phyloP scores from a whole-genome alignment of 2,888 invertebrate species.

The Xestobium rufovillosum region DNA sequence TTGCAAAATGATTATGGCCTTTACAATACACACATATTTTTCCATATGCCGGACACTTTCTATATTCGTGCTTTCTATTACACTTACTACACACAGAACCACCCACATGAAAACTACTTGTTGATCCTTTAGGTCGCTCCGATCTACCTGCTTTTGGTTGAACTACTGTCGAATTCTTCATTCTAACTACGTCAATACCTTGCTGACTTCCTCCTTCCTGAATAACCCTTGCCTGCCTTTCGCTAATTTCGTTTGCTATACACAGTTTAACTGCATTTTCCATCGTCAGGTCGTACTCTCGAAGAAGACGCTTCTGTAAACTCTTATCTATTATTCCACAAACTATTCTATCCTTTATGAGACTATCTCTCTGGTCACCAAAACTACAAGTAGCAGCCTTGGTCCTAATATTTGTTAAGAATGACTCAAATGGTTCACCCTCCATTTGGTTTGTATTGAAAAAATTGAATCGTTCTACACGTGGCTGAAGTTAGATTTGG shows the following conservation, averaged over 20 bases:
- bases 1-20: slow-evolving; percentile 17
- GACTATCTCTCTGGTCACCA: slow-evolving; percentile 20
- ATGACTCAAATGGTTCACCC: slow-evolving; percentile 22
- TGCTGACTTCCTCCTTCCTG: too few relatives aligned
- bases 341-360: slow-evolving; percentile 25
- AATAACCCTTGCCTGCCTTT: slow-evolving; percentile 14
- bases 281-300: slow-evolving; percentile 21
- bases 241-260: slow-evolving; percentile 20
- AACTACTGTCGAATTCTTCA: slow-evolving; percentile 7
- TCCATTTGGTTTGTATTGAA: slow-evolving; percentile 15
- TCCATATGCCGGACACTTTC: slow-evolving; percentile 19
- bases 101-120: background rate
- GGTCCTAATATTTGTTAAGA: slow-evolving; percentile 23
- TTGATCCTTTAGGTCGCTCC: background rate
- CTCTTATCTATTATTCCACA: slow-evolving; percentile 21
- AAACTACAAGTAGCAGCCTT: slow-evolving; percentile 24
- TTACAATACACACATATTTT: slow-evolving; percentile 13
- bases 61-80: slow-evolving; percentile 13
- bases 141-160: slow-evolving; percentile 3
- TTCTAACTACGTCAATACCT: slow-evolving; percentile 2
- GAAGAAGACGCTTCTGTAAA: slow-evolving; percentile 22
- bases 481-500: too few relatives aligned
- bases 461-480: slow-evolving; percentile 14
- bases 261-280: slow-evolving; percentile 21
- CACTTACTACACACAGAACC: slow-evolving; percentile 19